phyloP scores from a whole-genome alignment of 2,113 vertebrate genomes.

The Pelusios castaneus region DNA sequence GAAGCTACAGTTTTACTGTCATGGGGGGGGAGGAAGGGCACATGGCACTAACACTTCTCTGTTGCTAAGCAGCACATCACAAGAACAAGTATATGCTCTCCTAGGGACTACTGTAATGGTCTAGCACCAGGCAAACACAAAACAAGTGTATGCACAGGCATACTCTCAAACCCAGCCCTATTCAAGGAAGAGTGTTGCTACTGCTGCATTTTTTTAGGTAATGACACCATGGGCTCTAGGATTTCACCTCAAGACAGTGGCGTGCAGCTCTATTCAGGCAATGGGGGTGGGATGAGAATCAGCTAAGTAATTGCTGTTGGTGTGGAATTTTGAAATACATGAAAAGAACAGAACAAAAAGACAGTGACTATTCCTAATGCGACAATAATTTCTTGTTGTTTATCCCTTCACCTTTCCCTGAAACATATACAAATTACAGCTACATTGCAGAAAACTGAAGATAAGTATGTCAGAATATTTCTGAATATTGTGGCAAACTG shows the following conservation, averaged over 20 bases:
- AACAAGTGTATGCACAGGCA: rapidly evolving
- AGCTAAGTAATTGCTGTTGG: rapidly evolving
- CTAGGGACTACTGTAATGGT: background rate
- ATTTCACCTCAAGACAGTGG: background rate
- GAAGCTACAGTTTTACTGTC: background rate
- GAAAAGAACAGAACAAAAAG: background rate
- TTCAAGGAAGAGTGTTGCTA: background rate
- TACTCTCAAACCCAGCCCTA: background rate
- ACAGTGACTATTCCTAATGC: rapidly evolving
- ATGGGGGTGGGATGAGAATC: rapidly evolving
- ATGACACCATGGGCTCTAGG: background rate
- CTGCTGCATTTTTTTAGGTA: rapidly evolving
- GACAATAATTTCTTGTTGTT: background rate
- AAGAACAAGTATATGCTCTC: background rate
- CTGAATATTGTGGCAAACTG: too few species aligned
- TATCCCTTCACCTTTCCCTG: background rate
- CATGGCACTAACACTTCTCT: rapidly evolving
- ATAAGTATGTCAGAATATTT: too few species aligned
- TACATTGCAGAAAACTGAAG: too few species aligned
- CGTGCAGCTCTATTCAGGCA: background rate
- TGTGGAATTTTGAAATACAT: background rate
- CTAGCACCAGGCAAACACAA: rapidly evolving
- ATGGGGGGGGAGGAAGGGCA: background rate
- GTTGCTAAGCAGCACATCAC: rapidly evolving
- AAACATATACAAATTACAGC: too few species aligned